Percentiles rank a stretch among this genome's conserved stretches.
phyloP scores from a whole-genome alignment of 2,888 invertebrate genomes.

The Thyatira batis region DNA sequence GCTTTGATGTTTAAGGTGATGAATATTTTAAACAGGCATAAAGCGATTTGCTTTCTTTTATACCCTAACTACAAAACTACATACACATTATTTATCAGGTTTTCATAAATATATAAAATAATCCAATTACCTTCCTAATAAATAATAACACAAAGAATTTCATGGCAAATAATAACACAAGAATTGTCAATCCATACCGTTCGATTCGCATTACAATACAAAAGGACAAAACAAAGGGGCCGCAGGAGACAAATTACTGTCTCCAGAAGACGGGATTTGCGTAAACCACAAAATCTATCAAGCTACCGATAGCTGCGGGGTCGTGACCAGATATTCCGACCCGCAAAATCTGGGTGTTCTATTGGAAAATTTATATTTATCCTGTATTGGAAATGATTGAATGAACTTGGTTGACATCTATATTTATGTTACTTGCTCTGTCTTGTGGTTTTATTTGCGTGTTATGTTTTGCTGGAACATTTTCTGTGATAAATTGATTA shows the following conservation, averaged over 20 bases:
- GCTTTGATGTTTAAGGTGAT: no score
- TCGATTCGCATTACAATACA: conserved; percentile 15
- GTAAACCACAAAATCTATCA: conserved; percentile 43
- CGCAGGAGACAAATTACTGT: conserved; percentile 42
- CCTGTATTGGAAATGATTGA: conserved; percentile 20
- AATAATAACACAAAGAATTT: no score
- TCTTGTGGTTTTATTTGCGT: conserved; percentile 11
- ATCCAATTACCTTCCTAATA: no score
- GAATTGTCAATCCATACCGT: conserved; percentile 1
- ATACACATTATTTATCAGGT: no score
- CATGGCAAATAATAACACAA: not conserved
- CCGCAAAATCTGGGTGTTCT: conserved; percentile 35
- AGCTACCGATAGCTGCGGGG: conserved; percentile 15
- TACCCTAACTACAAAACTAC: no score
- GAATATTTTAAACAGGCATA: no score
- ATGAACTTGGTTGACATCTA: conserved; percentile 10
- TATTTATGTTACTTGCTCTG: conserved; percentile 15
- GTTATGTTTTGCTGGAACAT: no score
- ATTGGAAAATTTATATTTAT: conserved; percentile 35
- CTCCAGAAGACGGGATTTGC: conserved; percentile 35
- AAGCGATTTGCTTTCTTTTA: no score
- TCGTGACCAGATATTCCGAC: conserved; percentile 26
- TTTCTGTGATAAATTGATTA: no score
- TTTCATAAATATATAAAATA: no score
- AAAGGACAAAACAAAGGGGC: conserved; percentile 39